phyloP scores from a whole-genome alignment of 2,797 vertebrate species.

The Rachycentron canadum region DNA sequence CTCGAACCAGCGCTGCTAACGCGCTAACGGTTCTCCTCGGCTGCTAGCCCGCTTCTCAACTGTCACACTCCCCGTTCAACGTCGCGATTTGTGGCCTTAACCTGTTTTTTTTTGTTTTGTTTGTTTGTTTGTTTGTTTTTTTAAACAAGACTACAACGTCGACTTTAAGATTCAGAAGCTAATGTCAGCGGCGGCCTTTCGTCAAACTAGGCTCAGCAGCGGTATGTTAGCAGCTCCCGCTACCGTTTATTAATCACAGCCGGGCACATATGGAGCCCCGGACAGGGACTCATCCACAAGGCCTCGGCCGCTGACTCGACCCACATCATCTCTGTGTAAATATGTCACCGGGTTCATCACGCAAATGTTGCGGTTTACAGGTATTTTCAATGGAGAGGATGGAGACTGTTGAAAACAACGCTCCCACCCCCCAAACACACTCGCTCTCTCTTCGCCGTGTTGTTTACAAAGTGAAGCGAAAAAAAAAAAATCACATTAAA shows the following conservation, averaged over 20 bases:
- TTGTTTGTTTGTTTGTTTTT: too few species aligned
- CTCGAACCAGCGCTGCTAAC: constrained; percentile 33
- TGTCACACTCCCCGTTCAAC: neutral
- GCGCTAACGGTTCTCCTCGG: constrained; percentile 35
- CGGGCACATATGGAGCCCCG: constrained; percentile 15
- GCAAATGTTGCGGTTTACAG: rapidly evolving
- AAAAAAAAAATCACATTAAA: neutral
- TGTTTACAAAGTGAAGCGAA: constrained; percentile 24
- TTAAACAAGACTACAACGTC: neutral
- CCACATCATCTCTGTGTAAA: neutral
- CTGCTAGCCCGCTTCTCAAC: neutral
- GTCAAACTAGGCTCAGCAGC: neutral
- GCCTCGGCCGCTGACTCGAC: constrained; percentile 41
- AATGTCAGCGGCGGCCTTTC: constrained; percentile 8
- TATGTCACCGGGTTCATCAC: neutral
- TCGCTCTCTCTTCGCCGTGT: neutral
- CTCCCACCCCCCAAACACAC: too few species aligned
- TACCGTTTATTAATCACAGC: constrained; percentile 34
- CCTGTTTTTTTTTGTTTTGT: too few species aligned
- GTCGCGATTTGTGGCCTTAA: rapidly evolving
- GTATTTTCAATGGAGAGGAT: neutral
- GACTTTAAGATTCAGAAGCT: neutral
- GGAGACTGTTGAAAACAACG: neutral
- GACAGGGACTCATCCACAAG: constrained; percentile 10
- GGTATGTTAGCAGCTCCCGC: constrained; percentile 35